phyloP scores from a whole-genome alignment of 2,797 vertebrate species.

The Diglossa cyanea region DNA sequence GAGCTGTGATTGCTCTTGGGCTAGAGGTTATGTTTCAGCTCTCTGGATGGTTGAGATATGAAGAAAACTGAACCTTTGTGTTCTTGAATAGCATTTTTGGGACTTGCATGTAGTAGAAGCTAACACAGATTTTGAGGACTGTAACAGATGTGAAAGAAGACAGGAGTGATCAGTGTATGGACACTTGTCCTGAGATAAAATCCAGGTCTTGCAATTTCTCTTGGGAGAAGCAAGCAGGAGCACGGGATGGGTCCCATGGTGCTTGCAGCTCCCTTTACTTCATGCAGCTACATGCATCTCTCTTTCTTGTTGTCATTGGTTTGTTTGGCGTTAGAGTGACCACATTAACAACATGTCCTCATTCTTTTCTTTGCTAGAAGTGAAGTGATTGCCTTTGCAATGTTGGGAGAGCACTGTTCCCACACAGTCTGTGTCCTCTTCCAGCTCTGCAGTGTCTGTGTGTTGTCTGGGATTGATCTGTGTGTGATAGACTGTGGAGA shows the following conservation, averaged over 20 bases:
- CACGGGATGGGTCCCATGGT: accelerated
- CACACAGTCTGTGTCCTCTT: background rate
- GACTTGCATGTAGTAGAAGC: background rate
- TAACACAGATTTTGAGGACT: background rate
- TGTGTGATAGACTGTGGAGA: background rate
- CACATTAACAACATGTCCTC: accelerated
- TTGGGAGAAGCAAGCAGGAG: background rate
- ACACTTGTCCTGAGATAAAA: background rate
- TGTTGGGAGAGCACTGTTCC: background rate
- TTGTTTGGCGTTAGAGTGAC: background rate
- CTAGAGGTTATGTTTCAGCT: background rate
- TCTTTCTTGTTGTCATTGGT: background rate
- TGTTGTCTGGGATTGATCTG: background rate
- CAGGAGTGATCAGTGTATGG: background rate
- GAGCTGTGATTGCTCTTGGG: background rate
- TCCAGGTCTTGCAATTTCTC: background rate
- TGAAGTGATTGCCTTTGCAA: background rate
- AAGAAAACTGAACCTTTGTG: background rate
- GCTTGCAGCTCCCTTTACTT: background rate
- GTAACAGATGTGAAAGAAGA: background rate
- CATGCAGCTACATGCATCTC: background rate
- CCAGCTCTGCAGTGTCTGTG: background rate
- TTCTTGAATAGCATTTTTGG: background rate
- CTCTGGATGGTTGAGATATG: background rate
- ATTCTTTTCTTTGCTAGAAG: background rate